Evolutionary conservation across 2,797 vertebrate species (phyloP), one percentile per base, ranked within the genome.

Genomic region (Pseudomugil gertrudae): DNA sequence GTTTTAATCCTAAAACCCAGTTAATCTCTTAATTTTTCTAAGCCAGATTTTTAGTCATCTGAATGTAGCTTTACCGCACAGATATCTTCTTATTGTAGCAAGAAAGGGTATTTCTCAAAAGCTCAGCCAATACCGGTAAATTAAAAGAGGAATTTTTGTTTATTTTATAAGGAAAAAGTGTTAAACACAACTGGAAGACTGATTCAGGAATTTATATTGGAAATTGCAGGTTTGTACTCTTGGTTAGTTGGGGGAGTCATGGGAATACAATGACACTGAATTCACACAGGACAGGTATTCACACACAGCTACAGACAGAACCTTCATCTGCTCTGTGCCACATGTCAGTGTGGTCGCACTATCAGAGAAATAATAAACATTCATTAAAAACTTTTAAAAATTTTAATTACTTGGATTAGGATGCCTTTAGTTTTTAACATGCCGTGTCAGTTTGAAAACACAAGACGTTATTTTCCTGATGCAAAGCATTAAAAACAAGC

Each of bases 401-500:
- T n/a, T n/a, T n/a, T n/a, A n/a, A n/a, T n/a, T n/a, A n/a, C n/a
- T n/a, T n/a, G n/a, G n/a, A n/a, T n/a, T 27, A 33, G 63, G 65
- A n/a, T 45, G 43, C 1, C 35, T 54, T 48, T 57, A 68, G 59
- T 40, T 73, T 47, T 47, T 54, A 63, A 75, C 86, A 90, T 88
- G 86, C 86, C 72, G 79, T 84, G 80, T 85, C 76, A 85, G 82
- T 81, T 40, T 38, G 53, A 40, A 62, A 78, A 73, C 59, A 84
- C 67, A 86, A 73, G 71, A 79, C 57, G 74, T 66, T 70, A 57
- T 79, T 83, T 76, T 80, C 64, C 72, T 43, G 32, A 73, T 66
- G 72, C 75, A 81, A 61, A 73, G 72, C 74, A 68, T 81, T 88
- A 72, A 80, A 54, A 69, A 74, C 67, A 78, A 77, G 66, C 86